Percentiles rank a stretch among this genome's conserved stretches.
Conservation (phyloP, 2,888 invertebrate species). For the Meandrusa payeni region DNA sequence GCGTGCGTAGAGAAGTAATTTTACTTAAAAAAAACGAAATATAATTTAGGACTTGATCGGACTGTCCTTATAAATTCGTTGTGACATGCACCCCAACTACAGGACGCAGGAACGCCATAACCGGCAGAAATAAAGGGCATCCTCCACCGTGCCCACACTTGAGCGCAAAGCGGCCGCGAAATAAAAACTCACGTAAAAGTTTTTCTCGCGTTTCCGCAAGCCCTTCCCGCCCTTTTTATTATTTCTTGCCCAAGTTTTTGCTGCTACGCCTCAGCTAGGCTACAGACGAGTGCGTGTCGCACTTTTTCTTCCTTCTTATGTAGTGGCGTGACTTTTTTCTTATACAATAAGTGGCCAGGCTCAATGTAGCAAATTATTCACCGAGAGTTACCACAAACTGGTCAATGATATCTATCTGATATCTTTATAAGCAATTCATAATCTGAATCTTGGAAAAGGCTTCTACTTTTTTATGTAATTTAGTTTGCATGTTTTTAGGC, state of each 20-base stretch:
- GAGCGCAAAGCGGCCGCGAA: constrained; percentile 22
- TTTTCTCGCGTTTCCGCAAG: constrained; percentile 37
- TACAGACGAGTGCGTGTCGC: not conserved
- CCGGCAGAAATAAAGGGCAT: constrained; percentile 20
- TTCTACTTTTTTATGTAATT: no score
- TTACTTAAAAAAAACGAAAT: not conserved
- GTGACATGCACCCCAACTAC: constrained; percentile 1
- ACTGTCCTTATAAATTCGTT: not conserved
- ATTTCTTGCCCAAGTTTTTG: constrained; percentile 13
- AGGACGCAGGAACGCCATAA: constrained; percentile 10
- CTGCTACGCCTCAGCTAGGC: not conserved
- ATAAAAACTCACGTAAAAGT: constrained; percentile 32
- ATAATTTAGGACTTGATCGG: not conserved
- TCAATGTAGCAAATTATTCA: no score
- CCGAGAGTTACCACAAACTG: no score
- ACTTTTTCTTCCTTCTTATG: no score
- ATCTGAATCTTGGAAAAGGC: no score
- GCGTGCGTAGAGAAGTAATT: no score
- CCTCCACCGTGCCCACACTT: constrained; percentile 15
- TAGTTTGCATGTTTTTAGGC: no score
- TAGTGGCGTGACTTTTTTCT: no score
- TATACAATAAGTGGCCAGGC: no score
- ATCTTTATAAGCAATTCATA: no score
- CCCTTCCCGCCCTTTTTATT: constrained; percentile 11
- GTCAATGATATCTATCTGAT: no score